phyloP scores from a whole-genome alignment of 2,888 invertebrate species.

The Pilophorus perplexus region DNA sequence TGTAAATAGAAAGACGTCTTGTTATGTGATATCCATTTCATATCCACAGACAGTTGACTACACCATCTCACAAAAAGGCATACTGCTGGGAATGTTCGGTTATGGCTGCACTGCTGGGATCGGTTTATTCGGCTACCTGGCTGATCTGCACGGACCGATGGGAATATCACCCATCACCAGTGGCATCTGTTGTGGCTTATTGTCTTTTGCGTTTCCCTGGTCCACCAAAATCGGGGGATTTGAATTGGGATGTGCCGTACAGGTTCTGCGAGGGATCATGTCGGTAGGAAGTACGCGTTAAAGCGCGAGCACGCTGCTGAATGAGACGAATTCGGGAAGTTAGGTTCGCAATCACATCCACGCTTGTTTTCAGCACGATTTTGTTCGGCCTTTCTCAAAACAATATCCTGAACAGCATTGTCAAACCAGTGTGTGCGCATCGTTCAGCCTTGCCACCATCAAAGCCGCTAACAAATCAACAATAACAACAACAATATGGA shows the following conservation, averaged over 20 bases:
- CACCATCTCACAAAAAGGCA: constrained; percentile 5
- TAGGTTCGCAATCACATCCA: no score
- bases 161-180: background rate
- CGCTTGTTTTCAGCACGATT: no score
- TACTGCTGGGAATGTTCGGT: background rate
- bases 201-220: background rate
- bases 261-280: no score
- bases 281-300: no score
- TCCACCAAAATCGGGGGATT: background rate
- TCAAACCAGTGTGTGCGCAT: no score
- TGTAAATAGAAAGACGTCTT: background rate
- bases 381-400: no score
- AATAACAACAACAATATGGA: no score
- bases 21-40: background rate
- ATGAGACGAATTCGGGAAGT: no score
- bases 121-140: background rate
- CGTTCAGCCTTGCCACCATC: no score
- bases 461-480: no score
- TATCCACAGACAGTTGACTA: background rate
- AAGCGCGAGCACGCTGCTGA: no score
- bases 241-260: constrained; percentile 50
- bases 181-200: background rate
- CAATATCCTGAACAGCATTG: no score
- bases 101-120: background rate
- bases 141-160: background rate